These are phyloP conservation scores for Styela plicata DNA, from an alignment of 23 tunicate genomes.

Conservation along the genomic window DNA sequence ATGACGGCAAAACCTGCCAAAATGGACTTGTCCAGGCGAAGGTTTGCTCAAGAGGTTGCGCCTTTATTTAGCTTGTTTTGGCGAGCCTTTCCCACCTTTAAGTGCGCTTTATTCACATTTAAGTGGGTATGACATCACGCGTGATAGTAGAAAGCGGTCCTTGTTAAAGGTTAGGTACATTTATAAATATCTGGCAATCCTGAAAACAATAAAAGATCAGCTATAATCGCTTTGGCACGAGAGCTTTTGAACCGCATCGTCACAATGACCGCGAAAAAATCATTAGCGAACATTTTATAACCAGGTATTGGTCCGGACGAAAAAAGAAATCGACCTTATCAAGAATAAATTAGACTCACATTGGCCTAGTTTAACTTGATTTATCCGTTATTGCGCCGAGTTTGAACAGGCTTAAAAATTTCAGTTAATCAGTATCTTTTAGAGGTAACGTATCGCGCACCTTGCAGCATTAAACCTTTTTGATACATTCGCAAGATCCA, in stretches of 20 bases:
- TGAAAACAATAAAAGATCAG: not conserved
- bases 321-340: too few species aligned
- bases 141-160: not conserved
- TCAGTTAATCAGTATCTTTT: too few species aligned
- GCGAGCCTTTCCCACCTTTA: not conserved
- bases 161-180: not conserved
- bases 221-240: not conserved
- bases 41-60: not conserved
- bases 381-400: too few species aligned
- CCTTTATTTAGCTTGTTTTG: not conserved
- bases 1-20: too few species aligned
- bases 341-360: too few species aligned
- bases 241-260: not conserved
- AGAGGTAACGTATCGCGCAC: too few species aligned
- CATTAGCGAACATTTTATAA: too few species aligned
- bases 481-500: too few species aligned
- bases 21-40: not conserved
- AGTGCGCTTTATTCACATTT: slow-evolving; percentile 15
- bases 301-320: too few species aligned
- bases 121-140: slow-evolving; percentile 31
- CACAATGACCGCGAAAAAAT: not conserved
- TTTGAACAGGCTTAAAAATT: too few species aligned
- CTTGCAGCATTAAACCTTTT: too few species aligned
- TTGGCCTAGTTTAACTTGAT: too few species aligned
- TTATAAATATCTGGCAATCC: not conserved